These are phyloP conservation scores for Drosophila watanabei DNA, from an alignment of 1,140 invertebrate species.

Conservation along the genomic window DNA sequence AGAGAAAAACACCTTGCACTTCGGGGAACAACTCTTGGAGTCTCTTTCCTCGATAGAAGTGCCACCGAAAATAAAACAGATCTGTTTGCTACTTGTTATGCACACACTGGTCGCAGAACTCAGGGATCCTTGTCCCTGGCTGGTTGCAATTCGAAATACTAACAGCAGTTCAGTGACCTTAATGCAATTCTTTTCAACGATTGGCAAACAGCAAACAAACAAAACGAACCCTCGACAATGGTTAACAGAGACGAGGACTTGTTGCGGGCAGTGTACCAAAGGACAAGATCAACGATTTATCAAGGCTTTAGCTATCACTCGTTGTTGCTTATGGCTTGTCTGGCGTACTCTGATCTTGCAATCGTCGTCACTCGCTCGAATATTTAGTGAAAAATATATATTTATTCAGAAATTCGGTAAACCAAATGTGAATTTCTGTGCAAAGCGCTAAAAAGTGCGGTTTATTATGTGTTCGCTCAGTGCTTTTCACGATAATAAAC, in stretches of 20 bases:
- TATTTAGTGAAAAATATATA: slow-evolving; percentile 39
- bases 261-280: slow-evolving; percentile 47
- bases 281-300: slow-evolving; percentile 35
- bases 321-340: slow-evolving; percentile 32
- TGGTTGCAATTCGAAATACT: slow-evolving; percentile 16
- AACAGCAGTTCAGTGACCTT: slow-evolving; percentile 64
- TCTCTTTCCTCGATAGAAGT: slow-evolving; percentile 23
- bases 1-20: slow-evolving; percentile 62
- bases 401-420: slow-evolving; percentile 35
- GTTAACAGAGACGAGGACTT: slow-evolving; percentile 32
- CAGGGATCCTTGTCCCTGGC: slow-evolving; percentile 36
- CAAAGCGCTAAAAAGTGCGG: slow-evolving; percentile 57
- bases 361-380: slow-evolving; percentile 32
- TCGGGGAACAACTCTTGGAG: slow-evolving; percentile 35
- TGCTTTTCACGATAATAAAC: slow-evolving; percentile 85
- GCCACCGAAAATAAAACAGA: slow-evolving; percentile 83
- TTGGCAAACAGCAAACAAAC: slow-evolving; percentile 85
- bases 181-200: slow-evolving; percentile 85
- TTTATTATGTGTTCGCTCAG: slow-evolving; percentile 83
- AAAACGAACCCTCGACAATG: slow-evolving; percentile 76
- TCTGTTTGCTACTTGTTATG: slow-evolving; percentile 85
- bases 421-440: slow-evolving; percentile 30
- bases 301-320: slow-evolving; percentile 53
- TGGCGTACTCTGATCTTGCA: slow-evolving; percentile 65
- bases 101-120: slow-evolving; percentile 76